A percentile compares a stretch with the other conserved stretches of the same genome.
phyloP scores from a whole-genome alignment of 2,888 invertebrate species.

The Steinernema carpocapsae region DNA sequence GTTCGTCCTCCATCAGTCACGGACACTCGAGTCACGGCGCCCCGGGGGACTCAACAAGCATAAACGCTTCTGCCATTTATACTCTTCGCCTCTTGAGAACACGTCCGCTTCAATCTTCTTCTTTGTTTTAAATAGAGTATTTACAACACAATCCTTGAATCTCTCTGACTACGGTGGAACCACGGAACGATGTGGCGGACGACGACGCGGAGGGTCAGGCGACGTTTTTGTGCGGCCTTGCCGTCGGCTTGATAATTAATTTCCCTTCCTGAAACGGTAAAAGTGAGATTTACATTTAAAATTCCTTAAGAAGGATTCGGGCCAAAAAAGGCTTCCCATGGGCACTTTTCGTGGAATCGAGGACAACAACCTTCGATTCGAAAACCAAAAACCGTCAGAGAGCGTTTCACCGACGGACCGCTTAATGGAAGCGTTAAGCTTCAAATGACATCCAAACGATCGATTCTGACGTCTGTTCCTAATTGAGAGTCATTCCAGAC shows the following conservation, averaged over 20 bases:
- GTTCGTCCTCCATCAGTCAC: slow-evolving; percentile 12
- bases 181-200: too few species aligned
- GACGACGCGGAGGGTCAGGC: slow-evolving; percentile 4
- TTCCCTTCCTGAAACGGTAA: slow-evolving; percentile 26
- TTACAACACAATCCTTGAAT: slow-evolving; percentile 2
- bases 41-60: neutral
- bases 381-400: neutral
- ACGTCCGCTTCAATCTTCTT: neutral
- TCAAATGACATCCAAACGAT: too few species aligned
- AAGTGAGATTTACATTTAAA: neutral
- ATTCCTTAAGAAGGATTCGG: neutral
- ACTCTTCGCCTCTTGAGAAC: neutral
- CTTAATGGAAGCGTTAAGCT: too few species aligned
- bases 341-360: neutral
- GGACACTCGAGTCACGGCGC: slow-evolving; percentile 20
- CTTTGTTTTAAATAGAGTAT: slow-evolving; percentile 3
- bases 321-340: neutral
- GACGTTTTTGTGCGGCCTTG: slow-evolving; percentile 23
- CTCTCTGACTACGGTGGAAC: too few species aligned
- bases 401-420: too few species aligned
- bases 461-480: too few species aligned
- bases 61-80: slow-evolving; percentile 11
- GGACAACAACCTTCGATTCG: neutral
- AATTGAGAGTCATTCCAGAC: too few species aligned
- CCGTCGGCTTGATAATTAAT: slow-evolving; percentile 31